A percentile compares a stretch with the other conserved stretches of the same genome.
phyloP scores from a whole-genome alignment of 2,888 invertebrate genomes.

The Erebia epiphron region DNA sequence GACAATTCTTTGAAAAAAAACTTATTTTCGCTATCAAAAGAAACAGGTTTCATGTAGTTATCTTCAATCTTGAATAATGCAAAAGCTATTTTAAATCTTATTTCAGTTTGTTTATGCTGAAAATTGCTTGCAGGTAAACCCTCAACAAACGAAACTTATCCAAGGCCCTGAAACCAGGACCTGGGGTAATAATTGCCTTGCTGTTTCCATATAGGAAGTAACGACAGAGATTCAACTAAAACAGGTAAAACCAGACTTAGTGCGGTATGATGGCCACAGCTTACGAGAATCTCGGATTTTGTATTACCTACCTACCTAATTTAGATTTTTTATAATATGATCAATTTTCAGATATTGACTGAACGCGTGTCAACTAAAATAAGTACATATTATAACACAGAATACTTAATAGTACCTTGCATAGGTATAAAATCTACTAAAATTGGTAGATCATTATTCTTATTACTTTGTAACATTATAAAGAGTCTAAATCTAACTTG shows the following conservation, averaged over 20 bases:
- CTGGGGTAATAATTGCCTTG: conserved; percentile 41
- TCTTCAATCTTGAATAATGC: neutral
- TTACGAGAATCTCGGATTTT: neutral
- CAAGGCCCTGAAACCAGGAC: conserved; percentile 34
- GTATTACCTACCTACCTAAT: no score
- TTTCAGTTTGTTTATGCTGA: neutral
- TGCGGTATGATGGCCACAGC: conserved; percentile 1
- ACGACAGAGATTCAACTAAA: conserved; percentile 28
- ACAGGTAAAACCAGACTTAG: conserved; percentile 31
- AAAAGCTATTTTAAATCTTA: conserved; percentile 9
- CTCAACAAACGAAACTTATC: conserved; percentile 17
- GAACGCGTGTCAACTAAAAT: no score
- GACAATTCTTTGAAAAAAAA: neutral
- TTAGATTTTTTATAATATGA: no score
- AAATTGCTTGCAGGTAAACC: conserved; percentile 12
- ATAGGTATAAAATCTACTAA: no score
- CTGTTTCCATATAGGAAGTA: conserved; percentile 32
- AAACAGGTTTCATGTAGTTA: conserved; percentile 9
- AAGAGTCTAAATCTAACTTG: no score
- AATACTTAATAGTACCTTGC: no score
- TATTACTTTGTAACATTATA: no score
- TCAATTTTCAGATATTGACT: no score
- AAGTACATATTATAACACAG: no score
- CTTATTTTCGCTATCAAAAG: conserved; percentile 11
- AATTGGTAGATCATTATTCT: no score